These are phyloP conservation scores for Dufourea novaeangliae DNA, from an alignment of 1,140 invertebrate species.

Conservation along the genomic window DNA sequence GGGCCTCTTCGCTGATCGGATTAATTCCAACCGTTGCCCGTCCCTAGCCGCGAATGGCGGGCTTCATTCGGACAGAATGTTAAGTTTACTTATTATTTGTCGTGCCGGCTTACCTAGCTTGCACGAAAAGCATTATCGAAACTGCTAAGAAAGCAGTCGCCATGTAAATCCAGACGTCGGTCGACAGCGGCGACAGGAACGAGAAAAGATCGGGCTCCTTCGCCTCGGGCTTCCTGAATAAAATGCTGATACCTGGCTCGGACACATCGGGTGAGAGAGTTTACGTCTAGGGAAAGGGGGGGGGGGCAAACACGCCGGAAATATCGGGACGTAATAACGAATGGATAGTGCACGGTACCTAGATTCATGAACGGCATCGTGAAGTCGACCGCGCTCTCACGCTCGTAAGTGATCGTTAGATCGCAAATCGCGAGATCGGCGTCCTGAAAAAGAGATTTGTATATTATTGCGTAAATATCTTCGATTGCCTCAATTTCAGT, in stretches of 20 bases:
- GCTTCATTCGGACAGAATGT: background rate
- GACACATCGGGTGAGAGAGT: constrained; percentile 17
- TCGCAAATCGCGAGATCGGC: constrained; percentile 96
- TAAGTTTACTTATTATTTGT: background rate
- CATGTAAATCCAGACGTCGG: constrained; percentile 97
- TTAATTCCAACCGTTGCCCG: no score
- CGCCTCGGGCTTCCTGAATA: constrained; percentile 88
- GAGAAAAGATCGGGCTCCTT: constrained; percentile 90
- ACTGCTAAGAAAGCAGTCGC: constrained; percentile 93
- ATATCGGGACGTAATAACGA: constrained; percentile 11
- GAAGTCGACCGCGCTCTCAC: constrained; percentile 93
- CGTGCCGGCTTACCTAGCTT: constrained; percentile 86
- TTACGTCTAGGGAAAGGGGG: background rate
- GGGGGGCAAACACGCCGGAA: background rate
- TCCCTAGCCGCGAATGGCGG: no score
- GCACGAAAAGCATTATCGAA: constrained; percentile 91
- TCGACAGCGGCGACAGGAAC: constrained; percentile 92
- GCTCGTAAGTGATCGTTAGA: constrained; percentile 94
- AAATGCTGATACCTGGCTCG: constrained; percentile 87
- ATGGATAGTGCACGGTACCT: constrained; percentile 78
- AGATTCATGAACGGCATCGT: constrained; percentile 95
- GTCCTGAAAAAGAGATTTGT: constrained; percentile 82
- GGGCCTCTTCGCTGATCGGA: no score
- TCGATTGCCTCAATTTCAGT: no score
- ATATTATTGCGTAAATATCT: background rate